A percentile compares a stretch with the other conserved stretches of the same genome.
phyloP scores from a whole-genome alignment of 1,140 invertebrate species.

The Drosophila lowei region DNA sequence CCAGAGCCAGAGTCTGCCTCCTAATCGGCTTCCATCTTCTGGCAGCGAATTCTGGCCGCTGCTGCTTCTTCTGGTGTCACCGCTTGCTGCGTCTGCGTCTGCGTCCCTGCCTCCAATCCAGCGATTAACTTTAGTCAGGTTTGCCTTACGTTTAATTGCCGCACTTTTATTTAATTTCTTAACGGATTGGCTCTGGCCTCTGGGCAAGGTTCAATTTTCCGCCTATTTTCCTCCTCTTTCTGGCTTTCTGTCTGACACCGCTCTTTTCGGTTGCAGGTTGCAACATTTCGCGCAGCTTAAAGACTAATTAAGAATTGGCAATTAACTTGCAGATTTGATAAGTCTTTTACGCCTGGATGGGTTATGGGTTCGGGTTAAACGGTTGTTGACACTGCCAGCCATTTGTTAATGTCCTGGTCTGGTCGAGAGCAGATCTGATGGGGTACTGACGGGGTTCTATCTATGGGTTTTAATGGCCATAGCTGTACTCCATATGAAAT shows the following conservation, averaged over 20 bases:
- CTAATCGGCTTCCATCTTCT: constrained; percentile 10
- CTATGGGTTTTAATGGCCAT: no score
- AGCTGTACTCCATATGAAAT: no score
- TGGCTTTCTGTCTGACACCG: neutral
- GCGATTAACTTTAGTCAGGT: constrained; percentile 65
- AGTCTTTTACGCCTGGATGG: constrained; percentile 17
- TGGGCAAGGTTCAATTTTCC: constrained; percentile 45
- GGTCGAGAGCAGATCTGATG: no score
- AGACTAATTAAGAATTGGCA: constrained; percentile 46
- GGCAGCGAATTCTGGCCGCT: constrained; percentile 25
- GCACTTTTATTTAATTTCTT: constrained; percentile 76
- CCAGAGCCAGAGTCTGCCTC: constrained; percentile 32
- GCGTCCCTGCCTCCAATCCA: constrained; percentile 29
- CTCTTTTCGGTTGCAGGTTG: constrained; percentile 32
- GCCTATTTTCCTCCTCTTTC: constrained; percentile 46
- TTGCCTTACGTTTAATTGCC: constrained; percentile 70
- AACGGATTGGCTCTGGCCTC: constrained; percentile 19
- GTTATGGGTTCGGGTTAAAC: constrained; percentile 29
- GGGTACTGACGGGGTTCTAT: no score
- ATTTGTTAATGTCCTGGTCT: no score
- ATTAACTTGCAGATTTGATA: constrained; percentile 39
- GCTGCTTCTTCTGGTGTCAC: constrained; percentile 9
- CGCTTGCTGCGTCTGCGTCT: constrained; percentile 15
- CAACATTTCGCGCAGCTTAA: constrained; percentile 20
- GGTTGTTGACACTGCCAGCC: constrained; percentile 15